phyloP scores from a whole-genome alignment of 2,888 invertebrate genomes.

The Vanessa cardui region DNA sequence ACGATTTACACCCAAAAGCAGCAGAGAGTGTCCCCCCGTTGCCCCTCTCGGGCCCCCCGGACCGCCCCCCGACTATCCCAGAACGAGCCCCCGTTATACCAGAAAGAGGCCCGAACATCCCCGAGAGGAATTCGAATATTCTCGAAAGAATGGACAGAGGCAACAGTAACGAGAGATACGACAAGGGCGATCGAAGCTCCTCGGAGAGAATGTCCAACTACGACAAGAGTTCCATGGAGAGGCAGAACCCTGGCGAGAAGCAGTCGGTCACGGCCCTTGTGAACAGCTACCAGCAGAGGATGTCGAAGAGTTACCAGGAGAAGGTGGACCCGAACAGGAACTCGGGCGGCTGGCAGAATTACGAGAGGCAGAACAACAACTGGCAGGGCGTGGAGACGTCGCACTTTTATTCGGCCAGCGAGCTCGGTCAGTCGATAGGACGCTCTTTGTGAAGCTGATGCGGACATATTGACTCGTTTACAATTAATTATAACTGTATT shows the following conservation, averaged over 20 bases:
- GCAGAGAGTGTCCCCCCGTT: constrained; percentile 61
- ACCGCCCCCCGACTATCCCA: constrained; percentile 49
- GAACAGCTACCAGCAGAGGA: constrained; percentile 72
- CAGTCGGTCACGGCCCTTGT: constrained; percentile 68
- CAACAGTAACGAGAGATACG: constrained; percentile 32
- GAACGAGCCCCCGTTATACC: constrained; percentile 54
- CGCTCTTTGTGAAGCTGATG: not conserved
- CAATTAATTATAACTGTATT: too few species aligned
- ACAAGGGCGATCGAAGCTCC: constrained; percentile 24
- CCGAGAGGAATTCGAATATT: constrained; percentile 35
- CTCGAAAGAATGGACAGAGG: constrained; percentile 23
- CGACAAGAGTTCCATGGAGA: constrained; percentile 5
- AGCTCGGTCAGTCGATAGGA: constrained; percentile 66
- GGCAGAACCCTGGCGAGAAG: constrained; percentile 47
- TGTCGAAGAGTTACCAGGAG: constrained; percentile 55
- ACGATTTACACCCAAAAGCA: constrained; percentile 28
- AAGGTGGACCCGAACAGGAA: constrained; percentile 55
- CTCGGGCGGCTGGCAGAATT: constrained; percentile 39
- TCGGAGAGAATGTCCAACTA: constrained; percentile 29
- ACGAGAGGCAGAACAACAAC: constrained; percentile 51
- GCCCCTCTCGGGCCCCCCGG: constrained; percentile 62
- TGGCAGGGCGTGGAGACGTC: constrained; percentile 66
- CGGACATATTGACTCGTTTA: not conserved
- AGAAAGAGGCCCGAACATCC: constrained; percentile 54
- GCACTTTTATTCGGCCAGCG: constrained; percentile 72